phyloP scores from a whole-genome alignment of 1,140 invertebrate genomes.

The Lerema accius region DNA sequence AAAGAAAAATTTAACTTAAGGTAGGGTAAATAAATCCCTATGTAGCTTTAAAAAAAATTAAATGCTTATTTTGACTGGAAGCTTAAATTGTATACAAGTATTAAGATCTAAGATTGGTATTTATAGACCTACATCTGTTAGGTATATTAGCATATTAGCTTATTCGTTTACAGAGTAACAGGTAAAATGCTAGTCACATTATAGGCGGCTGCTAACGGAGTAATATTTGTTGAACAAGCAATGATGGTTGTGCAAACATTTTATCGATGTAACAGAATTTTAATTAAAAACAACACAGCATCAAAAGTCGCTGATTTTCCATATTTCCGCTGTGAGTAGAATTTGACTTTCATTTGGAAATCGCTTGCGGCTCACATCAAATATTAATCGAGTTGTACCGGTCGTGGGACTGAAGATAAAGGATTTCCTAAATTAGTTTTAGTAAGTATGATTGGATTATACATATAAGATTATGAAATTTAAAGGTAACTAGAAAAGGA shows the following conservation, averaged over 20 bases:
- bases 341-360: slow-evolving; percentile 27
- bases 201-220: neutral
- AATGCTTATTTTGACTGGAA: too few relatives aligned
- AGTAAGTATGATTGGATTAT: neutral
- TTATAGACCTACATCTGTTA: too few relatives aligned
- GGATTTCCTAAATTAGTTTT: slow-evolving; percentile 20
- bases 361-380: slow-evolving; percentile 11
- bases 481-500: too few relatives aligned
- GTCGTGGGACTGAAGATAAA: slow-evolving; percentile 15
- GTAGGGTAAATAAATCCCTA: too few relatives aligned
- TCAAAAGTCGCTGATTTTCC: slow-evolving; percentile 32
- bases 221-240: slow-evolving; percentile 29
- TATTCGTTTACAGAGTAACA: neutral
- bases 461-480: too few relatives aligned
- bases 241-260: slow-evolving; percentile 27
- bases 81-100: too few relatives aligned
- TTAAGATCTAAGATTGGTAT: too few relatives aligned
- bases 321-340: slow-evolving; percentile 24
- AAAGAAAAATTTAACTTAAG: too few relatives aligned
- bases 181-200: neutral
- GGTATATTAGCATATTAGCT: too few relatives aligned
- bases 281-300: slow-evolving; percentile 32
- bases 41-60: too few relatives aligned
- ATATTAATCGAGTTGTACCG: slow-evolving; percentile 25
- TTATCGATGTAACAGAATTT: slow-evolving; percentile 32